phyloP scores from a whole-genome alignment of 2,113 vertebrate species.

The Nyctibius bracteatus region DNA sequence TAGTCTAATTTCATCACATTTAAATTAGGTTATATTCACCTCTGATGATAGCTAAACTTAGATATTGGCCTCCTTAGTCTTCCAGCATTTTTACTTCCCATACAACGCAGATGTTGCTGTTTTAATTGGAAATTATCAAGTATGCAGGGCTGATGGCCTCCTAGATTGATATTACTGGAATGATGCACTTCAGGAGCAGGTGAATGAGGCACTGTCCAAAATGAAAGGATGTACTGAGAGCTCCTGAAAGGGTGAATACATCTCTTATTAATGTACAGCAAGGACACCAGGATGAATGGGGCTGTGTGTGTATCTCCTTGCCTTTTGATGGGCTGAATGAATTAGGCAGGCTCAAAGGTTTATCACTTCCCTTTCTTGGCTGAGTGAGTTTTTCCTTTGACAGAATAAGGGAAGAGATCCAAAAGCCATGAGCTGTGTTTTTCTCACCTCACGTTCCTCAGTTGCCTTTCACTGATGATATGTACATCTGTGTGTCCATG shows the following conservation, averaged over 20 bases:
- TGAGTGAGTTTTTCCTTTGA: background rate
- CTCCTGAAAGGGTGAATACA: constrained; percentile 33
- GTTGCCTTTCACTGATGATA: background rate
- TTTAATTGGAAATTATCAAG: constrained; percentile 20
- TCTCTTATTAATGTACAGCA: constrained; percentile 5
- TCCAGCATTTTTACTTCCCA: background rate
- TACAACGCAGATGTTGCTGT: background rate
- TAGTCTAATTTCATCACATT: constrained; percentile 27
- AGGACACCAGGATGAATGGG: constrained; percentile 33
- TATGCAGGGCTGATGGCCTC: background rate
- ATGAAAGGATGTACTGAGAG: constrained; percentile 21
- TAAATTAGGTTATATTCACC: constrained; percentile 55
- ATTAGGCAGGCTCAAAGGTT: constrained; percentile 39
- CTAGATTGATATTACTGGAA: background rate
- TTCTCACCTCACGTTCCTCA: background rate
- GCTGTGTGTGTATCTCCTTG: background rate
- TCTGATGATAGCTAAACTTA: constrained; percentile 31
- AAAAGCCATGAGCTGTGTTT: background rate
- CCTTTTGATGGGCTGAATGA: constrained; percentile 1
- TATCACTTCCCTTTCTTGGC: constrained; percentile 11
- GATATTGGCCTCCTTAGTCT: constrained; percentile 52
- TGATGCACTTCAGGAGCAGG: constrained; percentile 27
- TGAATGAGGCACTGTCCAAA: constrained; percentile 43
- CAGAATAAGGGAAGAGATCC: background rate
- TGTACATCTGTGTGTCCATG: background rate